Conservation (phyloP, 2,797 vertebrate species). For the Gymnothorax javanicus region DNA sequence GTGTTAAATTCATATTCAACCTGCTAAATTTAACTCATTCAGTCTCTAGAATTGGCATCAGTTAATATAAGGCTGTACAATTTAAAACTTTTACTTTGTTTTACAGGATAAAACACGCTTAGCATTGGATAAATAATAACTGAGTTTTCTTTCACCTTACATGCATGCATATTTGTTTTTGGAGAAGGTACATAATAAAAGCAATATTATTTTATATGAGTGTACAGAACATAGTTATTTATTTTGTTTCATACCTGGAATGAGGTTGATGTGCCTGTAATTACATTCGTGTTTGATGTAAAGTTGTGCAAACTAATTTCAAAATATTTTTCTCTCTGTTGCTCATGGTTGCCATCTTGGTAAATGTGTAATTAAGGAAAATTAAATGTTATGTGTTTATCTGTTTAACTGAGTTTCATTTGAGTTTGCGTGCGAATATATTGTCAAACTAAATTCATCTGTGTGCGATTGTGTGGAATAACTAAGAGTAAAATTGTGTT, state of each 20-base stretch:
- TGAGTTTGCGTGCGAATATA: not conserved
- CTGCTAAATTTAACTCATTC: conserved; percentile 70
- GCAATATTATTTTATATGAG: not conserved
- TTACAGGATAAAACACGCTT: not conserved
- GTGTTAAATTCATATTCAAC: conserved; percentile 69
- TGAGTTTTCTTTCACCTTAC: not conserved
- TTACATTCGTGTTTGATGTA: not conserved
- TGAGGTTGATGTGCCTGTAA: not conserved
- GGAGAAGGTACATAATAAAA: conserved; percentile 12
- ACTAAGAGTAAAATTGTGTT: not conserved
- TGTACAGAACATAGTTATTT: conserved; percentile 28
- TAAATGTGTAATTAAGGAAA: not conserved
- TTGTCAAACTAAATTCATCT: not conserved
- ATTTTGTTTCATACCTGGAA: conserved; percentile 17
- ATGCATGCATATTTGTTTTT: not conserved
- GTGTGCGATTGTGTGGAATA: not conserved
- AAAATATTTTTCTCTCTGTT: not conserved
- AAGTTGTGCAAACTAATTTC: not conserved
- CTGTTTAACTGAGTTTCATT: not conserved
- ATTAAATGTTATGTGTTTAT: not conserved
- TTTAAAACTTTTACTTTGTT: not conserved
- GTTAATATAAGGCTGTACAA: not conserved
- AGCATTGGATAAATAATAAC: not conserved
- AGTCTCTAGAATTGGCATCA: conserved; percentile 61
- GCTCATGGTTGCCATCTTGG: not conserved